phyloP scores from a whole-genome alignment of 2,797 vertebrate species.

The Eulemur coronatus region DNA sequence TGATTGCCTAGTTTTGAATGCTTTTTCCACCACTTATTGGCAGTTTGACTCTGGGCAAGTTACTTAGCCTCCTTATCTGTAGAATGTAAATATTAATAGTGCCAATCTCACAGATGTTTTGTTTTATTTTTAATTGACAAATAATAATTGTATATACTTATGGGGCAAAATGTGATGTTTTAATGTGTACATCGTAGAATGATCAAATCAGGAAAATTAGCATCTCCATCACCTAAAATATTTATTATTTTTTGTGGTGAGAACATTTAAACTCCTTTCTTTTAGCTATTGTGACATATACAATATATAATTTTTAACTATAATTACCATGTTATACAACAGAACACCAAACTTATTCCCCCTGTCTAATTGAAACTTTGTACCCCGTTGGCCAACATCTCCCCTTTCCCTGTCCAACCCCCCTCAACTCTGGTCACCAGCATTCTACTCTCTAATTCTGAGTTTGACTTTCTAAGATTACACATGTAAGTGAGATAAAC shows the following conservation, averaged over 20 bases:
- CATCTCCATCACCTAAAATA: not conserved
- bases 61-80: not conserved
- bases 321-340: not conserved
- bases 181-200: not conserved
- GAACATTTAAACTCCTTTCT: not conserved
- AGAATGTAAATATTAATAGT: not conserved
- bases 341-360: not conserved
- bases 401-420: not conserved
- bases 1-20: not conserved
- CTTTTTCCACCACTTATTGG: not conserved
- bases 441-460: not conserved
- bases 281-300: not conserved
- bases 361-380: not conserved
- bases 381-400: not conserved
- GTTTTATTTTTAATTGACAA: not conserved
- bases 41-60: not conserved
- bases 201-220: not conserved
- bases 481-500: not conserved
- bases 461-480: not conserved
- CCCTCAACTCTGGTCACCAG: too few relatives aligned
- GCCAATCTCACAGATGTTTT: not conserved
- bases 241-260: not conserved
- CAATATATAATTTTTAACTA: not conserved
- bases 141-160: not conserved
- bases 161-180: not conserved